phyloP scores from a whole-genome alignment of 2,888 invertebrate genomes.

The Coremacera marginata region DNA sequence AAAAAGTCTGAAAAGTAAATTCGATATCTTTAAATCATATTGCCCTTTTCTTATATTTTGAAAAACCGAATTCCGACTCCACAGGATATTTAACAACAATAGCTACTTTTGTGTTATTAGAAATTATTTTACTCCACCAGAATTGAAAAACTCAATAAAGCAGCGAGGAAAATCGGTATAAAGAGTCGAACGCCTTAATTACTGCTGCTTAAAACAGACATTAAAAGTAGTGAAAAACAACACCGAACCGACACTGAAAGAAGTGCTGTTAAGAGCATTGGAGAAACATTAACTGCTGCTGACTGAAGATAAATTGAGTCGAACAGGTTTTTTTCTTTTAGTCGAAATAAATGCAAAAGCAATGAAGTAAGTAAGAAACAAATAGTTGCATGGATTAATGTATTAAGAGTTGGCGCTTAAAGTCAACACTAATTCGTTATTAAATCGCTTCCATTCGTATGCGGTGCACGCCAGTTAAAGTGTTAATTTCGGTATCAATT shows the following conservation, averaged over 20 bases:
- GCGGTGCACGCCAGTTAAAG: conserved; percentile 6
- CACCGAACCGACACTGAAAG: no score
- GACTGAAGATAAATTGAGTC: background rate
- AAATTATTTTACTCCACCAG: no score
- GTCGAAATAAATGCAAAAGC: background rate
- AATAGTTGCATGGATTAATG: background rate
- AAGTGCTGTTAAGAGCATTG: background rate
- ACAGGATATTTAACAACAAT: no score
- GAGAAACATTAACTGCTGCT: background rate
- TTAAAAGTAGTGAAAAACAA: background rate
- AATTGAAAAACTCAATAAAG: no score
- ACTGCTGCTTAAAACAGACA: conserved; percentile 4
- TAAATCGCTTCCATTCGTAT: background rate
- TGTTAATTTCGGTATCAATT: conserved; percentile 20
- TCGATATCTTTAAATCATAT: no score
- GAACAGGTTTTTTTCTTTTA: background rate
- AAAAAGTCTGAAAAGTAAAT: no score
- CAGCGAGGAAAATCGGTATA: background rate
- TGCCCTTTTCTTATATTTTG: no score
- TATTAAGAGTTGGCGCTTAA: background rate
- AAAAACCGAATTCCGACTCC: no score
- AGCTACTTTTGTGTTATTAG: no score
- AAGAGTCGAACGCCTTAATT: background rate
- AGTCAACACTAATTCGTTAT: no score
- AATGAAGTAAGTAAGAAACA: background rate